phyloP scores from a whole-genome alignment of 2,797 vertebrate species.

The Coracias cyanogaster region DNA sequence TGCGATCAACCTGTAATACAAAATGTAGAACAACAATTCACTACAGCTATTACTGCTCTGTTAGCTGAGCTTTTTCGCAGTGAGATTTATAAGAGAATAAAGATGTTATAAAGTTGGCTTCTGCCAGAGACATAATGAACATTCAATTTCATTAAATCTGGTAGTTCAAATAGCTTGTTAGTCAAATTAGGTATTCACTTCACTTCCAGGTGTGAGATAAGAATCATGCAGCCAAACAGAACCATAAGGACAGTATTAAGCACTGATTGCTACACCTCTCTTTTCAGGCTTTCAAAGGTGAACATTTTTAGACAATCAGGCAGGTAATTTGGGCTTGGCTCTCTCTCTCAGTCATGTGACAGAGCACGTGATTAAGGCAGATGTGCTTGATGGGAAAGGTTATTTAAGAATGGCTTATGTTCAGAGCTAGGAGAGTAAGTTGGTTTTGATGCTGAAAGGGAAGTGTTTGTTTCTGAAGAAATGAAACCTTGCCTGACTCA shows the following conservation, averaged over 20 bases:
- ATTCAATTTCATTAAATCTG: background rate
- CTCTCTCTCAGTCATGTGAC: background rate
- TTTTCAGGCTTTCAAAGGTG: background rate
- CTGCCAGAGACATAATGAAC: background rate
- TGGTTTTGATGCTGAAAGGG: background rate
- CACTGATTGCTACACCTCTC: background rate
- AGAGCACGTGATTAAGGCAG: background rate
- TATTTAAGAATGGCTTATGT: background rate
- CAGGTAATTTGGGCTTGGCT: background rate
- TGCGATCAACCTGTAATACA: slow-evolving; percentile 89
- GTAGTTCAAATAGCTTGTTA: background rate
- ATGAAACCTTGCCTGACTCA: background rate
- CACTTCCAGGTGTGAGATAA: background rate
- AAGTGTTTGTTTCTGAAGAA: background rate
- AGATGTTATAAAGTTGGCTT: background rate
- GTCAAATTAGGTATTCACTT: background rate
- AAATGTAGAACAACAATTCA: background rate
- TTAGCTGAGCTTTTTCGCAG: background rate
- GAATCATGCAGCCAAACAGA: background rate
- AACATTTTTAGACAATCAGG: background rate
- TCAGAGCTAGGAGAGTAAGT: fast-evolving
- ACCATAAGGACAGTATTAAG: background rate
- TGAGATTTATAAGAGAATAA: background rate
- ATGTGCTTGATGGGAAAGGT: background rate
- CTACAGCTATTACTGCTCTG: background rate